Base-by-base conservation (phyloP, 2,797 vertebrate species). In the Pampus argenteus region DNA sequence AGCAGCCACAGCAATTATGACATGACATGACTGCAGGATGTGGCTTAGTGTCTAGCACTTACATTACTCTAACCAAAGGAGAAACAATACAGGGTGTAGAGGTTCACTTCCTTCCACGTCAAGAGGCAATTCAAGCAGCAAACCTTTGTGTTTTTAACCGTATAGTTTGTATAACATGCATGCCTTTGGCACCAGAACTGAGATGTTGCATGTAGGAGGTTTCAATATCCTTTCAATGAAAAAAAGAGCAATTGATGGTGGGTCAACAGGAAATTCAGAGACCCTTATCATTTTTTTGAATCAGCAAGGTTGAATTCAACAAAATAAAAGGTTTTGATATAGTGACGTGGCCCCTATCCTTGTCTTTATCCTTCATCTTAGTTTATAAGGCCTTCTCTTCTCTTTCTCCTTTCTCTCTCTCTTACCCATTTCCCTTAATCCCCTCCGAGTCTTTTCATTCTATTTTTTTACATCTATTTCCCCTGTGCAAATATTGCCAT, bases 1-100 rank as follows among this genome's bases (percentile, higher is more conserved):
- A 78, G 86, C 81, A 83, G 88, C 84, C 80, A 85, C 79, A 81
- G 81, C 75, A 90, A 92, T 92, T 90, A 91, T 71, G 36, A 48
- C 65, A 70, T 81, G 81, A 86, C 87, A 86, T 18, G 22, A 71
- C 75, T 81, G 66, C 81, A 84, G 84, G 92, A 86, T 54, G 89
- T 78, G 83, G 78, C 75, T 81, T 58, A 36, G 77, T 76, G 74
- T 82, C 65, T 74, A 23, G 59, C 75, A 70, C 74, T 83, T 34
- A n/a, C 63, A 54, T 38, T 68, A 85, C 85, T 23, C 48, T n/a
- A 78, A 83, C 78, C 71, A 80, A 75, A 78, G 71, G 64, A 50
- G 74, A 70, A 69, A 83, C 82, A 90, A 88, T 82, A 34, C 49
- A 42, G 67, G 75, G 82, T 86, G 74, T 81, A 74, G 68, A 59